phyloP scores from a whole-genome alignment of 2,797 vertebrate species.

The Eulemur albifrons region DNA sequence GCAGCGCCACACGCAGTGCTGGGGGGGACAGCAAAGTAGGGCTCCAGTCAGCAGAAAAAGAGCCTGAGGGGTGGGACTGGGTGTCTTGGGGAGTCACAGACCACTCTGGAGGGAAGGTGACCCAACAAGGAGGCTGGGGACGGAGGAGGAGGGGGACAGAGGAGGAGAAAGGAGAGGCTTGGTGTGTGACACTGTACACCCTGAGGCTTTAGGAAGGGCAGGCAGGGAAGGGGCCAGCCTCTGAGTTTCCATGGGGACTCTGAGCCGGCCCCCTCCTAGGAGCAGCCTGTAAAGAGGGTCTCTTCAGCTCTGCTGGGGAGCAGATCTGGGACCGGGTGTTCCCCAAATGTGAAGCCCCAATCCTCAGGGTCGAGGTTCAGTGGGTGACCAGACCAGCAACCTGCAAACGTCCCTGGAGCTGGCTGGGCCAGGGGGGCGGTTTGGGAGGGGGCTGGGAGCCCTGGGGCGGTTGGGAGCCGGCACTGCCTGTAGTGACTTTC shows the following conservation, averaged over 20 bases:
- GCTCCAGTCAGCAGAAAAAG: background rate
- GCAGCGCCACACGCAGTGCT: conserved; percentile 91
- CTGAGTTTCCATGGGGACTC: background rate
- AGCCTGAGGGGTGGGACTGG: background rate
- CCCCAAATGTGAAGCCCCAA: background rate
- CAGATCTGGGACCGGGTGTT: background rate
- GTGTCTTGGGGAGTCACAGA: background rate
- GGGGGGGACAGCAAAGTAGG: background rate
- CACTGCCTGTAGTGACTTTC: rapidly evolving
- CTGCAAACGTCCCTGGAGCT: background rate
- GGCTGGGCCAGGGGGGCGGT: rapidly evolving
- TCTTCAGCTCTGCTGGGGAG: background rate
- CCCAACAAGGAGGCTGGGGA: too few relatives aligned
- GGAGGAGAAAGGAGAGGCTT: too few relatives aligned
- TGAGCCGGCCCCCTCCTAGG: too few relatives aligned
- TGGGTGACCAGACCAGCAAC: background rate
- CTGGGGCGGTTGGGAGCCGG: too few relatives aligned
- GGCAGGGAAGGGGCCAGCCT: background rate
- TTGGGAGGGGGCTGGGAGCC: background rate
- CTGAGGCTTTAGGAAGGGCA: background rate
- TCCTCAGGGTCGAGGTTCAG: background rate
- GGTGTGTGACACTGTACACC: too few relatives aligned
- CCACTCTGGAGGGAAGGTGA: background rate
- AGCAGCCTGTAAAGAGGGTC: background rate
- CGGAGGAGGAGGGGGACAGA: background rate